A percentile compares a stretch with the other conserved stretches of the same genome.
These are phyloP conservation scores for Malacosoma neustria DNA, from an alignment of 2,888 invertebrate species.

Conservation along the genomic window DNA sequence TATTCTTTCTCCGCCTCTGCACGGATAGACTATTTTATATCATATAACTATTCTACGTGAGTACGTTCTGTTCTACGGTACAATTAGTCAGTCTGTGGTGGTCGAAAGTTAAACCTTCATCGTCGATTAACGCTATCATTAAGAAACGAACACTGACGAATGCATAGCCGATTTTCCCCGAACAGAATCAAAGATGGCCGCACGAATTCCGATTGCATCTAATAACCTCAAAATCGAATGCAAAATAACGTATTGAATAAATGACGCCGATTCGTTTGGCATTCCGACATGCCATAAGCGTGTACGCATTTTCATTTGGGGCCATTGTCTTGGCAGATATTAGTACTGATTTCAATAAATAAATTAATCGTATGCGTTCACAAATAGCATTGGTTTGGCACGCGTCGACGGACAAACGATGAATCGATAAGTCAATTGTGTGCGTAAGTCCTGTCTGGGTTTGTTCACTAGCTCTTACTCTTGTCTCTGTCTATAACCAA, in stretches of 20 bases:
- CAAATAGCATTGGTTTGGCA: constrained; percentile 68
- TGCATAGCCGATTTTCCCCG: constrained; percentile 54
- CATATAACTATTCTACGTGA: too few relatives aligned
- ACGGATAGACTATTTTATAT: too few relatives aligned
- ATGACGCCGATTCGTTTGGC: constrained; percentile 68
- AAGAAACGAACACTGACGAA: too few relatives aligned
- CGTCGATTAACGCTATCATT: too few relatives aligned
- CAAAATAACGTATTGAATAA: constrained; percentile 70
- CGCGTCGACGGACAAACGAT: constrained; percentile 57
- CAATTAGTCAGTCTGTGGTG: too few relatives aligned
- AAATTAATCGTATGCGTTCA: constrained; percentile 68
- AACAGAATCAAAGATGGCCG: constrained; percentile 58
- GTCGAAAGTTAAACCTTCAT: too few relatives aligned
- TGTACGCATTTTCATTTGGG: constrained; percentile 70
- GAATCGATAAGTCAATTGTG: constrained; percentile 61
- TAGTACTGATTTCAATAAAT: constrained; percentile 75
- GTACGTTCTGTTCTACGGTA: too few relatives aligned
- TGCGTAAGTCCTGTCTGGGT: constrained; percentile 45
- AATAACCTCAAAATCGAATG: constrained; percentile 73
- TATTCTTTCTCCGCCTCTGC: too few relatives aligned
- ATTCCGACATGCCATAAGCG: constrained; percentile 70
- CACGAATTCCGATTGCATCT: constrained; percentile 71
- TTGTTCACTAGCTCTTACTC: constrained; percentile 10
- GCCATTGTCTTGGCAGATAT: constrained; percentile 71
- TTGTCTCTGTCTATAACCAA: constrained; percentile 4